A percentile compares a stretch with the other conserved stretches of the same genome.
phyloP scores from a whole-genome alignment of 2,888 invertebrate species.

The Drosophila atripex region DNA sequence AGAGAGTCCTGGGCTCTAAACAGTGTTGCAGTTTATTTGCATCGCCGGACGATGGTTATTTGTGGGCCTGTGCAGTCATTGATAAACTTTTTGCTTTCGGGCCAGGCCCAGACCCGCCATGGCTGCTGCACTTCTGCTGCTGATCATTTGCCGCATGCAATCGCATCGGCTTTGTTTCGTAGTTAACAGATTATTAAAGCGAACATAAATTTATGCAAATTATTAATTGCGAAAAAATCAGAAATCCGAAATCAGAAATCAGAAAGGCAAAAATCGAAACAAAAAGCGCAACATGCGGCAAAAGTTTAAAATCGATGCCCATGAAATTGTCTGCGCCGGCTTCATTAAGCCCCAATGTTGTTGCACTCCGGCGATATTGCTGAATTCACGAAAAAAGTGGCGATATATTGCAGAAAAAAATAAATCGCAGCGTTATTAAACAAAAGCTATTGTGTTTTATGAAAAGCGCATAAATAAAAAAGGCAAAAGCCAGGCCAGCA shows the following conservation, averaged over 20 bases:
- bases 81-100: constrained; percentile 61
- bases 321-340: constrained; percentile 61
- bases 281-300: neutral
- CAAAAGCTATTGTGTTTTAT: constrained; percentile 78
- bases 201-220: constrained; percentile 70
- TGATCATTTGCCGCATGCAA: constrained; percentile 23
- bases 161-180: constrained; percentile 39
- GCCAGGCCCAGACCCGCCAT: constrained; percentile 2
- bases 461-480: constrained; percentile 78
- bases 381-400: neutral
- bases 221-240: constrained; percentile 56
- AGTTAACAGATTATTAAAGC: constrained; percentile 75
- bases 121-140: constrained; percentile 7
- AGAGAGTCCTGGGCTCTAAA: constrained; percentile 49
- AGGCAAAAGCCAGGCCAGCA: constrained; percentile 66
- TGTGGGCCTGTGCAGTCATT: constrained; percentile 54
- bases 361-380: constrained; percentile 31
- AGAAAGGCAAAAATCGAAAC: constrained; percentile 4
- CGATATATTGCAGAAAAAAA: constrained; percentile 34
- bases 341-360: constrained; percentile 60
- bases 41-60: constrained; percentile 39
- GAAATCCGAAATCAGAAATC: constrained; percentile 3
- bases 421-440: constrained; percentile 74
- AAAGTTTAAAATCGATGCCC: constrained; percentile 57
- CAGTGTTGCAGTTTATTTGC: constrained; percentile 72